Percentiles rank a stretch among this genome's conserved stretches.
phyloP scores from a whole-genome alignment of 30 jellyfish, hydroid and myxozoan species.

The Mastigias papua region DNA sequence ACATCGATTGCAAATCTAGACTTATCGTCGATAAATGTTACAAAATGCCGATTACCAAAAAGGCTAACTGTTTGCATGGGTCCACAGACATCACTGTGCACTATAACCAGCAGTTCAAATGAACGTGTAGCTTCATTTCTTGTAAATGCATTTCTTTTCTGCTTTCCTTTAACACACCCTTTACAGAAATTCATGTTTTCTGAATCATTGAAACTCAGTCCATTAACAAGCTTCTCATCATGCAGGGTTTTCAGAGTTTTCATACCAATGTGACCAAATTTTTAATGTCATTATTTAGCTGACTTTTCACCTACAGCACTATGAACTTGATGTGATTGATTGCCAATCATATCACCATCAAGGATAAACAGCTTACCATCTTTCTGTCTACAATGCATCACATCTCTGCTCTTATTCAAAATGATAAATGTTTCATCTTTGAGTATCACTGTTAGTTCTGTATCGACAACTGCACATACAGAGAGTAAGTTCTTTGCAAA shows the following conservation, averaged over 20 bases:
- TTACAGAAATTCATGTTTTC: constrained; percentile 20
- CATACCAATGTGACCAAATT: constrained; percentile 10
- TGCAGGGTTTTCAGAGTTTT: constrained; percentile 18
- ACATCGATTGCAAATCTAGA: too few species aligned
- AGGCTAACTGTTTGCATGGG: constrained; percentile 24
- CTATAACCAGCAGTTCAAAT: constrained; percentile 9
- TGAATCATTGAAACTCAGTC: constrained; percentile 6
- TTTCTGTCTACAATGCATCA: constrained; percentile 10
- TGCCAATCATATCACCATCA: neutral
- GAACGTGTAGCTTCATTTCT: constrained; percentile 58
- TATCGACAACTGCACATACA: constrained; percentile 30
- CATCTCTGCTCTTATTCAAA: constrained; percentile 15
- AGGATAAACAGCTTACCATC: constrained; percentile 21
- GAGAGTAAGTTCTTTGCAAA: constrained; percentile 28
- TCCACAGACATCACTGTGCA: constrained; percentile 44
- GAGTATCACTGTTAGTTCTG: neutral
- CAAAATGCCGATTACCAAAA: constrained; percentile 34
- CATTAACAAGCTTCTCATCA: constrained; percentile 31
- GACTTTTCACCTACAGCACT: neutral
- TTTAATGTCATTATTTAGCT: neutral
- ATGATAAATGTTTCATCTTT: constrained; percentile 8
- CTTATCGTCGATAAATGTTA: constrained; percentile 50
- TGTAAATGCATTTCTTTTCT: constrained; percentile 37
- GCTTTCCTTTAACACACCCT: constrained; percentile 33
- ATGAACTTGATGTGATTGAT: constrained; percentile 6